phyloP scores from a whole-genome alignment of 2,797 vertebrate species.

The Pangasius sanitwongsei region DNA sequence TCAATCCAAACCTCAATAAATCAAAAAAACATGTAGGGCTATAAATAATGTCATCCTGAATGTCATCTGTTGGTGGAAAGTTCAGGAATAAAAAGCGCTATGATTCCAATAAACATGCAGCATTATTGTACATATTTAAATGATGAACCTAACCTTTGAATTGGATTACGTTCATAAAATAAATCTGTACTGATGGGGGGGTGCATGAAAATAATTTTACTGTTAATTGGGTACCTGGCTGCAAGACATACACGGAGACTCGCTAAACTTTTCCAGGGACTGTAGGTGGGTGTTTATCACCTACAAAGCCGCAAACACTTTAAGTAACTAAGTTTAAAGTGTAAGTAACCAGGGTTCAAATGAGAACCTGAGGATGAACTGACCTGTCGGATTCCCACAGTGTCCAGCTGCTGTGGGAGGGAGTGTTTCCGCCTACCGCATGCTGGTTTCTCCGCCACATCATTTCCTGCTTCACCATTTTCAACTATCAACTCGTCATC shows the following conservation, averaged over 20 bases:
- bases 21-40: not conserved
- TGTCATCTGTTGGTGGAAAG: not conserved
- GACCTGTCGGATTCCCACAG: conserved; percentile 83
- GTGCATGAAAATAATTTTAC: not conserved
- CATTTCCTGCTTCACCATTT: conserved; percentile 73
- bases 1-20: not conserved
- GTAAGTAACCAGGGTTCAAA: not conserved
- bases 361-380: not conserved
- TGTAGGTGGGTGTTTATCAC: not conserved
- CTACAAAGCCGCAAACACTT: not conserved
- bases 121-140: not conserved
- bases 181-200: too few relatives aligned
- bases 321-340: not conserved
- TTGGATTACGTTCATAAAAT: not conserved
- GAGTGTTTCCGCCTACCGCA: conserved; percentile 89
- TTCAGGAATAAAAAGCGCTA: not conserved
- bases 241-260: not conserved
- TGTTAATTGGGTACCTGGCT: not conserved
- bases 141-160: not conserved
- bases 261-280: not conserved
- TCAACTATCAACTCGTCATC: conserved; percentile 90
- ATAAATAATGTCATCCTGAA: not conserved
- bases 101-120: not conserved
- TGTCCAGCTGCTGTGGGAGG: conserved; percentile 89
- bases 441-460: conserved; percentile 77